phyloP scores from a whole-genome alignment of 2,113 vertebrate species.

The Embiotoca jacksoni region DNA sequence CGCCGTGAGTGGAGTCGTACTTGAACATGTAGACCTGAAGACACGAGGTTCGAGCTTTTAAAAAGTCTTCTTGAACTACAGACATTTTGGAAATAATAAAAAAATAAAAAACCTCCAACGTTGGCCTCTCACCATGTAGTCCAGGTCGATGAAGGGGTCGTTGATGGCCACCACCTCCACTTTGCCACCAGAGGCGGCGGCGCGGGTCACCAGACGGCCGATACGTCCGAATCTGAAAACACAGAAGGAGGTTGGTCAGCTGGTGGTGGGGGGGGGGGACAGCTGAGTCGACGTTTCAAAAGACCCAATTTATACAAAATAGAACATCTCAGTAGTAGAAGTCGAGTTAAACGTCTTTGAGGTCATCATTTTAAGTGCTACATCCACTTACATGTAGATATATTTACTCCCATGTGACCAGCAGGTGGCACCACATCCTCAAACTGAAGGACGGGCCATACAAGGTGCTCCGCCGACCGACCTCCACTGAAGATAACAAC shows the following conservation, averaged over 20 bases:
- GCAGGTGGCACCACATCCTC: conserved; percentile 24
- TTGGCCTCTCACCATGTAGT: conserved; percentile 90
- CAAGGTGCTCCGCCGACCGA: conserved; percentile 27
- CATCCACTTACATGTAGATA: no score
- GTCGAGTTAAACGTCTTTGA: no score
- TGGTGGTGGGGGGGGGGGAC: no score
- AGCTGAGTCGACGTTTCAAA: no score
- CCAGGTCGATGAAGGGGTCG: conserved; percentile 95
- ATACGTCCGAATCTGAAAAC: conserved; percentile 92
- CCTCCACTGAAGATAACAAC: conserved; percentile 42
- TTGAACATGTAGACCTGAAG: conserved; percentile 95
- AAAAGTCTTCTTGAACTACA: no score
- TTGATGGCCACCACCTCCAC: conserved; percentile 92
- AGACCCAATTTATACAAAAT: no score
- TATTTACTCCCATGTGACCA: conserved; percentile 10
- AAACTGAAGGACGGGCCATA: background rate
- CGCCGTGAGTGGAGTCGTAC: conserved; percentile 94
- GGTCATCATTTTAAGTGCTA: no score
- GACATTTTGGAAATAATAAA: no score
- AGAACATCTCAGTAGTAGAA: no score
- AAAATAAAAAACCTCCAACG: no score
- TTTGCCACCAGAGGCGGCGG: conserved; percentile 81
- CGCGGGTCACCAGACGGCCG: conserved; percentile 92
- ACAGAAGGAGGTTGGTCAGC: no score
- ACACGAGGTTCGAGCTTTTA: no score